phyloP scores from a whole-genome alignment of 2,888 invertebrate species.

The Agrochola macilenta region DNA sequence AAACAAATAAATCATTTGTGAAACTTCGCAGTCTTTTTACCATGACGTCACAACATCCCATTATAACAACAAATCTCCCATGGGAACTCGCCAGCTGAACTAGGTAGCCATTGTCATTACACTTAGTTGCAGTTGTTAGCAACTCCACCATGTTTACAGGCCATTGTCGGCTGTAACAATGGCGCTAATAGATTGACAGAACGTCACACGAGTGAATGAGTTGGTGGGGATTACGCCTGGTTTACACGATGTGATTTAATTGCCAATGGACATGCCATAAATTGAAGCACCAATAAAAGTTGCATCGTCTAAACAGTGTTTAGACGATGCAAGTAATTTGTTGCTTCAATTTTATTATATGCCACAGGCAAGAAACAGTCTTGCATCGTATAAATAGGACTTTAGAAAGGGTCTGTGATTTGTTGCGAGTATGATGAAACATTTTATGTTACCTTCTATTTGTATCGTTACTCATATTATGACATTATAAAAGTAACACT shows the following conservation, averaged over 20 bases:
- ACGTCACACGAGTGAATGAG: background rate
- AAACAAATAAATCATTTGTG: background rate
- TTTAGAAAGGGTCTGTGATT: background rate
- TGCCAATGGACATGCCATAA: too few species aligned
- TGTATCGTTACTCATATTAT: too few species aligned
- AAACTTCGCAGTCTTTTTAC: background rate
- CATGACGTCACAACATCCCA: background rate
- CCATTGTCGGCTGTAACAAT: conserved; percentile 25
- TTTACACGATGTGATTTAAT: background rate
- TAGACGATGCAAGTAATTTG: too few species aligned
- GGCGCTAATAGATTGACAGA: conserved; percentile 17
- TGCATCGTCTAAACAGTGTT: background rate
- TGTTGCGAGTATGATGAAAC: background rate
- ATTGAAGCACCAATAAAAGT: too few species aligned
- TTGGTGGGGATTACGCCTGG: background rate
- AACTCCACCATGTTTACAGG: conserved; percentile 7
- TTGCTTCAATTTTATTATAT: background rate
- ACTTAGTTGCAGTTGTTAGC: conserved; percentile 14
- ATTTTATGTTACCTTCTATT: background rate
- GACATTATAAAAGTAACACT: too few species aligned
- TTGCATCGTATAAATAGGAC: background rate
- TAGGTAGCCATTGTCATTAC: conserved; percentile 4
- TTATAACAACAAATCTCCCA: background rate
- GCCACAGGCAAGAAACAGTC: too few species aligned
- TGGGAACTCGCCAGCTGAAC: background rate